These are phyloP conservation scores for Aphelocoma coerulescens DNA, from an alignment of 2,113 vertebrate species.

Conservation along the genomic window DNA sequence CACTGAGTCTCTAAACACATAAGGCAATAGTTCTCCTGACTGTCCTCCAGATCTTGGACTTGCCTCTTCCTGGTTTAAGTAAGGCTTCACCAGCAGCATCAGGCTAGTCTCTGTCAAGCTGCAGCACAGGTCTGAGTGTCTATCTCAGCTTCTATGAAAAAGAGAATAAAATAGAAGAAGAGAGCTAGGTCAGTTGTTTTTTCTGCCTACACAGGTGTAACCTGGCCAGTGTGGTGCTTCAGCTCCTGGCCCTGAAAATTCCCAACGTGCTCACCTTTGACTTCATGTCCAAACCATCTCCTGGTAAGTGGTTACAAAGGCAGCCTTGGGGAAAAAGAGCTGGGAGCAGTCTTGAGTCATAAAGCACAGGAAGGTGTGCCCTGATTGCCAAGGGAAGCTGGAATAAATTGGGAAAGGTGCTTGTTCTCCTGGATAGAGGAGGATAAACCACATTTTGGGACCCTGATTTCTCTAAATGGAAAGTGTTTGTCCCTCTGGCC, in stretches of 20 bases:
- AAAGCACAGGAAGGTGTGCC: background rate
- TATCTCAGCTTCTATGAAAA: background rate
- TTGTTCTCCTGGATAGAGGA: background rate
- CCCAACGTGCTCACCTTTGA: slow-evolving; percentile 92
- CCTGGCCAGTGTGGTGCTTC: slow-evolving; percentile 87
- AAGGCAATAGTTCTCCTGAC: background rate
- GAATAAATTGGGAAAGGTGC: background rate
- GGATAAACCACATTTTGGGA: background rate
- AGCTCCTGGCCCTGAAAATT: slow-evolving; percentile 89
- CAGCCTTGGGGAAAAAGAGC: background rate
- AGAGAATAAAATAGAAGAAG: fast-evolving
- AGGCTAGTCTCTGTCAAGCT: background rate
- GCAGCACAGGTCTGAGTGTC: background rate
- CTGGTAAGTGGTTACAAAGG: slow-evolving; percentile 74
- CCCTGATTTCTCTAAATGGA: background rate
- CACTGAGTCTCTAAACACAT: background rate
- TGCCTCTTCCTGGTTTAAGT: background rate
- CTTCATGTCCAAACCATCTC: slow-evolving; percentile 95
- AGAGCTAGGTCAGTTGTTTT: background rate
- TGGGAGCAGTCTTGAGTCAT: background rate
- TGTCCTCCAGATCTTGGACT: background rate
- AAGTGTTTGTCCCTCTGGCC: background rate
- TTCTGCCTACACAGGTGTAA: slow-evolving; percentile 83
- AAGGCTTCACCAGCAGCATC: background rate
- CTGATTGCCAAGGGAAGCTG: background rate